Base-by-base conservation (phyloP, 23 tunicate genomes). In the Aplidium turbinatum region DNA sequence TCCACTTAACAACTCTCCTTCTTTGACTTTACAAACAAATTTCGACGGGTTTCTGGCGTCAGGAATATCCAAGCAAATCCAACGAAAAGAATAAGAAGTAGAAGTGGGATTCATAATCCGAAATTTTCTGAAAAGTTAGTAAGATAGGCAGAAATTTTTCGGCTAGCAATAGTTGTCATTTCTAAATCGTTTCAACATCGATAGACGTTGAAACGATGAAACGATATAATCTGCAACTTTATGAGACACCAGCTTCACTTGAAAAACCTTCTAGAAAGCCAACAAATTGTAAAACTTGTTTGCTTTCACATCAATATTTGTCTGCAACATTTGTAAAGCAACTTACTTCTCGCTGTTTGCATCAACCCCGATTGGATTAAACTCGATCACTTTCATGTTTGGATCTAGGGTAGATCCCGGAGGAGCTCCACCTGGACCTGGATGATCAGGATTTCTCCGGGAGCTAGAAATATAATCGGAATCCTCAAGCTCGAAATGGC, bases 21-120 rank as follows among this genome's bases (percentile, higher is more conserved):
- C 47, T 0, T 57, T 33, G 34, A 73, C 82, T 54, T 81, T 53
- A 54, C 99, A 94, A 18, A 36, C 20, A 45, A 94, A 86, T 4
- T 54, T 57, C 11, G 86, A 68, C 39, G 63, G 63, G 33, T 77
- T 68, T 29, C 94, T 47, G 0, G 82, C 94, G 47, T 94, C 90
- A 1, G 83, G 63, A 48, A 78, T 77, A 33, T 82, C 81, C 55
- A 58, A 76, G 62, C 92, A 85, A 5, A 78, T 47, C 97, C 97
- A 91, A 24, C 35, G 79, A 67, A 91, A 91, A 27, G 78, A 2
- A 50, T 78, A 84, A 25, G 57, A 48, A 16, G 48, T 6, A 2
- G 68, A 57, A 0, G 97, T 78, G 0, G 97, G 97, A 45, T 91
- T 91, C 97, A 91, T 84, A 23, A 91, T 79, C 86, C 91, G 79